These are phyloP conservation scores for Mohoua ochrocephala DNA, from an alignment of 2,113 vertebrate genomes.

Conservation along the genomic window DNA sequence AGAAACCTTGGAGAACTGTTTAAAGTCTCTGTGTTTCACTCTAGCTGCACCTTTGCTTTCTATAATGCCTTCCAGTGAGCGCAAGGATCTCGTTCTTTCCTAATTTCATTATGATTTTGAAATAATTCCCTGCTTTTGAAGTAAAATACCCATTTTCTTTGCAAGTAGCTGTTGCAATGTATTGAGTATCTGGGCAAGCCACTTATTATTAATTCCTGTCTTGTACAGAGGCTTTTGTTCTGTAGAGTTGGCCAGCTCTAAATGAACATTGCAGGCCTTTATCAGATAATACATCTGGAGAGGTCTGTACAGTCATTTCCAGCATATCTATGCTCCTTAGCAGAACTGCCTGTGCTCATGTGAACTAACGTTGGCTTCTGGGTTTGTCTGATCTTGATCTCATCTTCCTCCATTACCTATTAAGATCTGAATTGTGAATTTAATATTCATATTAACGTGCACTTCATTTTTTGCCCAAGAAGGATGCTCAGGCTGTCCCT, in stretches of 20 bases:
- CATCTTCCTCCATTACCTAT: background rate
- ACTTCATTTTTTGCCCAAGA: background rate
- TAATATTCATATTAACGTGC: background rate
- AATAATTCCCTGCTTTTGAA: background rate
- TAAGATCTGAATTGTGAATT: background rate
- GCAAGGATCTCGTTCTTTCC: rapidly evolving
- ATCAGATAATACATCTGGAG: background rate
- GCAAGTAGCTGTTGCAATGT: background rate
- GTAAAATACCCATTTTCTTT: background rate
- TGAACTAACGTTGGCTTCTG: background rate
- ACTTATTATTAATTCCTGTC: background rate
- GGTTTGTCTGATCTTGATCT: background rate
- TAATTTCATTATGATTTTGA: background rate
- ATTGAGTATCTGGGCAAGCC: background rate
- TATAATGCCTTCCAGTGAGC: background rate
- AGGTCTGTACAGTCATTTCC: background rate
- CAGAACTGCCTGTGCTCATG: background rate
- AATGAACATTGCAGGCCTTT: background rate
- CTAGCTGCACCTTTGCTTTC: background rate
- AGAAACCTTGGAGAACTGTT: background rate
- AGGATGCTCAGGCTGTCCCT: background rate
- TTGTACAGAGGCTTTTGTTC: background rate
- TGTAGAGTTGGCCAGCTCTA: background rate
- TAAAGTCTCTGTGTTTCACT: background rate
- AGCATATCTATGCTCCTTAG: background rate